Evolutionary conservation across 2,888 invertebrate genomes (phyloP), one percentile per base, ranked within the genome.

Genomic region (Nephrocerus scutellatus): DNA sequence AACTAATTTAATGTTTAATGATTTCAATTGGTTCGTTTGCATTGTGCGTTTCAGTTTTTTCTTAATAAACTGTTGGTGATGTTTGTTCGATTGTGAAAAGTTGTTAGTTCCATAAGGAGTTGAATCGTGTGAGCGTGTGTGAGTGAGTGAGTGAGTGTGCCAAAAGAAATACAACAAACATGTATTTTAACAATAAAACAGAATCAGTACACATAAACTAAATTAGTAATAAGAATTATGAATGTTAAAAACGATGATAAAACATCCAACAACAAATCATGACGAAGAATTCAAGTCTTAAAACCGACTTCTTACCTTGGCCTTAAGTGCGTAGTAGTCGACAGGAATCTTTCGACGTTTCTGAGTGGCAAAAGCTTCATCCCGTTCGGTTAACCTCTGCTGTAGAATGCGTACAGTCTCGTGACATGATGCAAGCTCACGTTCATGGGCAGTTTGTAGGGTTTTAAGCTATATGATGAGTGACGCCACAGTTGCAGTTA

Each of bases 381-480:
- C 66, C 32, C 68, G 61, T 53, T 69, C 69, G 26, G 59, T 59
- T 18, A 69, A 51, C 6, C 67, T 62, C 44, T 66, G 64, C 46
- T 68, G 66, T 39, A 69, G 44, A n/a, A 68, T 57, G 30, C 63
- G 61, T 34, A 68, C 59, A 6, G 68, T 63, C 48, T 68, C 68
- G 39, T 68, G 64, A 48, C 62, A 66, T n/a, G 63, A 61, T 22
- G 64, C 56, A 31, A 84, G 62, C 59, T 84, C 84, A 45, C 80
- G 75, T 59, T 82, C 82, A 55, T 82, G 82, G 4, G 82, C 79
- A 50, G 79, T 70, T 69, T 82, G 82, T 5, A 82, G 74, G 7
- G 82, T 82, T 64, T 83, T 85, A 24, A 87, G 70, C 80, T 86
- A 22, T 8, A 22, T 22, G 10, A 10, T 22, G 7, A 7, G 10